Conservation (phyloP, 2,797 vertebrate genomes). For the Momotus momota region DNA sequence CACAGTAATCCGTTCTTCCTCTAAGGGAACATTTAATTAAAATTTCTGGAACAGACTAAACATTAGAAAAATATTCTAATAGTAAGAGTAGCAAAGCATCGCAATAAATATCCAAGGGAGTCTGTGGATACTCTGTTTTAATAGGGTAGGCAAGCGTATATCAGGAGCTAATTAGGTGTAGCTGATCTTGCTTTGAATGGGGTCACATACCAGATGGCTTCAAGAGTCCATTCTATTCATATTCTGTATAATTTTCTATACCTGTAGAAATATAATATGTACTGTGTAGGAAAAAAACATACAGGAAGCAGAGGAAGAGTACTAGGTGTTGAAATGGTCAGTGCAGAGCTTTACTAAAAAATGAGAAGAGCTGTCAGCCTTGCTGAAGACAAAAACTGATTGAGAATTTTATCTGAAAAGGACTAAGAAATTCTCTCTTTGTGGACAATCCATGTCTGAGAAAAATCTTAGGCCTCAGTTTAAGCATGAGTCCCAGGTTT, state of each 20-base stretch:
- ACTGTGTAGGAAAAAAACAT: background rate
- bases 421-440: background rate
- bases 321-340: background rate
- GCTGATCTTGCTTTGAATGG: constrained; percentile 7
- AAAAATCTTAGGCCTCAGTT: background rate
- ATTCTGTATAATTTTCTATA: background rate
- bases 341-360: background rate
- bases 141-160: background rate
- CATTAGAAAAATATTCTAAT: constrained; percentile 22
- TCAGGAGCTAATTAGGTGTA: constrained; percentile 49
- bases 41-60: constrained; percentile 28
- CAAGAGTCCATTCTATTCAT: background rate
- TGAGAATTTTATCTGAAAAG: background rate
- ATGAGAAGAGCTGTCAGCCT: background rate
- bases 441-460: background rate
- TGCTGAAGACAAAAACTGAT: background rate
- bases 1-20: background rate
- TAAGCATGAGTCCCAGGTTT: background rate
- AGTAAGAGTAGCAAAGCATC: constrained; percentile 36
- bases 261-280: background rate
- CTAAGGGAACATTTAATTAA: constrained; percentile 30
- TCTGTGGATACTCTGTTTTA: constrained; percentile 11
- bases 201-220: constrained; percentile 15
- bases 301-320: background rate
- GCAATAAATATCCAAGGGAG: constrained; percentile 11